Evolutionary conservation across 2,113 vertebrate genomes (phyloP).

Genomic region (Charadrius vociferus): DNA sequence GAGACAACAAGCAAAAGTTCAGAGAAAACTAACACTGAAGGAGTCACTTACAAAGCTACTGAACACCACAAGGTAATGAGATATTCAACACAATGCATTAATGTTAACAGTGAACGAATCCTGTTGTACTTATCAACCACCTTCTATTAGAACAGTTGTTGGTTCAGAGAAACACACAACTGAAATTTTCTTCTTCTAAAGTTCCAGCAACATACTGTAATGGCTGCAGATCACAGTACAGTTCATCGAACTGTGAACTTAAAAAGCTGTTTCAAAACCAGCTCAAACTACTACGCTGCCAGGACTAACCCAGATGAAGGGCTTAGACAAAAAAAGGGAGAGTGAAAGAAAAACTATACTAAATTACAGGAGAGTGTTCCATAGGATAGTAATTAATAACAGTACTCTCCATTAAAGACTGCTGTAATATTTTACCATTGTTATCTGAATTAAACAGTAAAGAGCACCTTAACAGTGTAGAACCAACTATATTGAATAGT

Average conservation of each 20-base stretch:
- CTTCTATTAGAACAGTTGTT: neutral
- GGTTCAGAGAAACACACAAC: neutral
- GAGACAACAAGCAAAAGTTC: neutral
- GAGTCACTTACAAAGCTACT: neutral
- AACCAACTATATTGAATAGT: neutral
- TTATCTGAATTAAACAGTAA: neutral
- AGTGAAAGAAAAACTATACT: neutral
- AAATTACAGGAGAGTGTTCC: neutral
- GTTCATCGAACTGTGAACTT: neutral
- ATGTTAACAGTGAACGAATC: neutral
- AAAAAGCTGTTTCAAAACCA: neutral
- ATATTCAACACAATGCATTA: neutral
- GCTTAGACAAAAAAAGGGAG: neutral
- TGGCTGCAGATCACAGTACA: neutral
- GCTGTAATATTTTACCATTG: neutral
- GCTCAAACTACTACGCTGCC: neutral
- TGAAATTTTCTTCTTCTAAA: neutral
- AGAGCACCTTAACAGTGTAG: fast-evolving
- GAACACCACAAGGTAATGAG: neutral
- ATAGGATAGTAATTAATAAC: neutral
- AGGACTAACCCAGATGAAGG: neutral
- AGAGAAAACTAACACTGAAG: neutral
- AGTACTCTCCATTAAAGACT: neutral
- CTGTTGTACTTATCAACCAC: neutral
- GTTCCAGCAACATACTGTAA: neutral